These are phyloP conservation scores for Drosophila kepulauana DNA, from an alignment of 1,140 invertebrate species.

Conservation along the genomic window DNA sequence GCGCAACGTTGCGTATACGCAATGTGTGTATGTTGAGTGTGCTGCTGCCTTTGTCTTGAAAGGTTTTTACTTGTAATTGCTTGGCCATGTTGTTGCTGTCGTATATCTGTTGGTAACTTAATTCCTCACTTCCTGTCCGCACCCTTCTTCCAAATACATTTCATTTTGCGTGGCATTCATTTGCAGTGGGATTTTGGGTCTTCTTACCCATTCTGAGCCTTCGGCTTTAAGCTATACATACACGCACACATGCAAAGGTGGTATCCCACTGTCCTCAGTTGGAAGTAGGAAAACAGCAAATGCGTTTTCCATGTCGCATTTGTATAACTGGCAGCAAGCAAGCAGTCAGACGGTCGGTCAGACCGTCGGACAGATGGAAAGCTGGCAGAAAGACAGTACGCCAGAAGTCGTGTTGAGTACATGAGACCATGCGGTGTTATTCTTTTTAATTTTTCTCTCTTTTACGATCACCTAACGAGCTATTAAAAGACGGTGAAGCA, in stretches of 20 bases:
- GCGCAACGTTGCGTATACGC: conserved; percentile 75
- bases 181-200: conserved; percentile 30
- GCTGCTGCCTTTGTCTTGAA: neutral
- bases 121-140: conserved; percentile 39
- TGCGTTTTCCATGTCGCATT: conserved; percentile 61
- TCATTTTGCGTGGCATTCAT: conserved; percentile 34
- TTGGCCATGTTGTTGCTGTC: conserved; percentile 4
- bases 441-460: conserved; percentile 7
- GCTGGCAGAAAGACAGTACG: neutral
- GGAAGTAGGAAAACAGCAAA: conserved; percentile 41
- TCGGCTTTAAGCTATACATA: conserved; percentile 9
- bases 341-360: neutral
- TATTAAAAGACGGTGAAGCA: conserved; percentile 17
- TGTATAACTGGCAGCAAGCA: conserved; percentile 13
- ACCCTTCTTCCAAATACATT: neutral
- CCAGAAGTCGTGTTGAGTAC: neutral
- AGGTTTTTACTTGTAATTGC: conserved; percentile 38
- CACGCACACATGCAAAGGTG: conserved; percentile 24
- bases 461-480: conserved; percentile 40
- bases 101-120: conserved; percentile 51
- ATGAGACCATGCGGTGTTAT: conserved; percentile 14
- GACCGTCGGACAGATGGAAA: neutral
- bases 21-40: conserved; percentile 33
- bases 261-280: conserved; percentile 14
- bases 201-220: conserved; percentile 9